phyloP scores from a whole-genome alignment of 2,113 vertebrate genomes.

The Polyodon spathula region DNA sequence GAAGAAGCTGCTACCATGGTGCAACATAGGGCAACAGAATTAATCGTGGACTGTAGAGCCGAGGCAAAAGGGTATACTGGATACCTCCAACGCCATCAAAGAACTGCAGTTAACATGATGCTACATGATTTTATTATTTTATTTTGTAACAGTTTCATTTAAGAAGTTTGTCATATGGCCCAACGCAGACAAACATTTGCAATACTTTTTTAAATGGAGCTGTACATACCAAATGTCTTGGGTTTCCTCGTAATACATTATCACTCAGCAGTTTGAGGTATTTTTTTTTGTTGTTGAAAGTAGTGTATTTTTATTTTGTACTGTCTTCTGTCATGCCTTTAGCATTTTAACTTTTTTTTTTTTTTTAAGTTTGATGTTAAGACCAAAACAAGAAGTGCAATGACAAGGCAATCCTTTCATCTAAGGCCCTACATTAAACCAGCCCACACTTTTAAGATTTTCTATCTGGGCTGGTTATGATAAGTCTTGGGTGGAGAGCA shows the following conservation, averaged over 20 bases:
- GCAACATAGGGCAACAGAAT: constrained; percentile 54
- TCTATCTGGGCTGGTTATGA: neutral
- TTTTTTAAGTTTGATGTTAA: constrained; percentile 56
- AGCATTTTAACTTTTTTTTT: constrained; percentile 53
- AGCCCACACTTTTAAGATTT: neutral
- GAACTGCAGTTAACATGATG: constrained; percentile 17
- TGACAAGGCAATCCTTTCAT: constrained; percentile 56
- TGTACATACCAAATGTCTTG: constrained; percentile 96
- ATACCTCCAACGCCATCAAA: constrained; percentile 21
- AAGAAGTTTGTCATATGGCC: constrained; percentile 43
- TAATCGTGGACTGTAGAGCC: neutral
- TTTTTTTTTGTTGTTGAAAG: constrained; percentile 50
- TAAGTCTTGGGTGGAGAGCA: neutral
- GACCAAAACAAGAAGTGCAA: constrained; percentile 43
- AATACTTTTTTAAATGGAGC: constrained; percentile 46
- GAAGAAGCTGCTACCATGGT: constrained; percentile 48
- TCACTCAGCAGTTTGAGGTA: constrained; percentile 58
- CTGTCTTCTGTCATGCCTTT: constrained; percentile 41
- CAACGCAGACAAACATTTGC: constrained; percentile 46
- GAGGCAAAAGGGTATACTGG: neutral
- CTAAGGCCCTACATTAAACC: constrained; percentile 1
- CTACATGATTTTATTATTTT: constrained; percentile 22
- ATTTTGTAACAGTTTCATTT: constrained; percentile 15
- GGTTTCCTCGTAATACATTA: constrained; percentile 70
- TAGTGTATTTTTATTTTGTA: constrained; percentile 52